A percentile compares a stretch with the other conserved stretches of the same genome.
Evolutionary conservation across 2,113 vertebrate species (phyloP).

Genomic region (Epinephelus moara): DNA sequence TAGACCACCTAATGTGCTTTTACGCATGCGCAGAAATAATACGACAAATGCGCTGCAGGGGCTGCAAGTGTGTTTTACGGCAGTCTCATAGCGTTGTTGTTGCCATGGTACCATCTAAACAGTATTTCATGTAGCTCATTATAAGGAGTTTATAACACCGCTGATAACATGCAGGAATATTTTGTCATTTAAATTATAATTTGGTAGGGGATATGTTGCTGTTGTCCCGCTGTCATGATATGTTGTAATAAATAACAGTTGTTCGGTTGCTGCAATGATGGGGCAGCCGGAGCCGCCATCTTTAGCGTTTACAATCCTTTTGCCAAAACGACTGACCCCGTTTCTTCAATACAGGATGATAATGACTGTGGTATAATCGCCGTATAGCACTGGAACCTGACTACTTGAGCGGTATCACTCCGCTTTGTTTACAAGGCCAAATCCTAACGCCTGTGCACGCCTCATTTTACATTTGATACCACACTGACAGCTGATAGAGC

Average conservation of each 20-base stretch:
- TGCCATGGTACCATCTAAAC: slow-evolving; percentile 21
- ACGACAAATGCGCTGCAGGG: neutral
- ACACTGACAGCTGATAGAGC: neutral
- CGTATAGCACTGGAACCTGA: neutral
- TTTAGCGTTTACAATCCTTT: neutral
- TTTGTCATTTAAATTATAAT: too few species aligned
- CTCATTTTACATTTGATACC: neutral
- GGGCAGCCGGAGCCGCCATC: slow-evolving; percentile 23
- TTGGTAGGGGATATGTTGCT: neutral
- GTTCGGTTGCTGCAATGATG: neutral
- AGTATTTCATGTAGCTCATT: neutral
- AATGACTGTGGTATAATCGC: slow-evolving; percentile 13
- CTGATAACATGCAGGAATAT: neutral
- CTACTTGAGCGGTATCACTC: slow-evolving; percentile 11
- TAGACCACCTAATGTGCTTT: neutral
- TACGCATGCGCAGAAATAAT: slow-evolving; percentile 34
- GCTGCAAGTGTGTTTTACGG: slow-evolving; percentile 7
- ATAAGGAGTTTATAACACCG: neutral
- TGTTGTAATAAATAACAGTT: neutral
- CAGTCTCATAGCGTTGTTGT: neutral
- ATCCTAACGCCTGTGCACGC: neutral
- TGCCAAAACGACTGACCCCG: neutral
- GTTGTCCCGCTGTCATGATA: too few species aligned
- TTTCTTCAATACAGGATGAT: neutral
- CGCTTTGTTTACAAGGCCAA: slow-evolving; percentile 21